Percentiles rank a stretch among this genome's conserved stretches.
Conservation (phyloP, 2,888 invertebrate species). For the Acronicta alni region DNA sequence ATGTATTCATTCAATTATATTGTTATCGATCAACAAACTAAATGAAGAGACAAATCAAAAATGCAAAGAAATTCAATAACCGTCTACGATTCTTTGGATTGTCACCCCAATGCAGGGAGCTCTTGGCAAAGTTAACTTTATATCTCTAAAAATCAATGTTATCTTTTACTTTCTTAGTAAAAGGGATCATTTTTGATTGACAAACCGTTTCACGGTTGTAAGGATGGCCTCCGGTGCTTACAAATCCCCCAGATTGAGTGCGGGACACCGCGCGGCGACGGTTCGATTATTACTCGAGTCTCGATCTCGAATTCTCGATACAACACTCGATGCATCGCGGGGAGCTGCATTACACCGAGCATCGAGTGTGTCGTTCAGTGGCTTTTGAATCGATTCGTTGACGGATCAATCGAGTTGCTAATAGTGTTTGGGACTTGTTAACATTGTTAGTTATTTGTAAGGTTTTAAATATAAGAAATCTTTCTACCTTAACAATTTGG, state of each 20-base stretch:
- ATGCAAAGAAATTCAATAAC: constrained; percentile 87
- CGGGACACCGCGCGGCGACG: constrained; percentile 77
- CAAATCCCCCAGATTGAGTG: constrained; percentile 84
- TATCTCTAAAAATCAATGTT: constrained; percentile 7
- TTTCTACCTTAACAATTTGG: constrained; percentile 9
- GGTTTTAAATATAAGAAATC: constrained; percentile 15
- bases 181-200: constrained; percentile 64
- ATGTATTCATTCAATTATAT: constrained; percentile 55
- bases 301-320: constrained; percentile 83
- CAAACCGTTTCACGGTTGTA: constrained; percentile 41
- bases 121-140: constrained; percentile 54
- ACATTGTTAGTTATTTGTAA: constrained; percentile 32
- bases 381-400: constrained; percentile 72
- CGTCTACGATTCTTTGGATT: constrained; percentile 81
- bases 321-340: constrained; percentile 83
- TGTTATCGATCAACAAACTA: constrained; percentile 70
- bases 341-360: constrained; percentile 76
- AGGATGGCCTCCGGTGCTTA: constrained; percentile 63
- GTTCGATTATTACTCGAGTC: constrained; percentile 84
- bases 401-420: constrained; percentile 63
- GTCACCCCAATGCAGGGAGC: constrained; percentile 80
- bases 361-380: constrained; percentile 61
- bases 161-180: constrained; percentile 39
- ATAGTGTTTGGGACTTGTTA: constrained; percentile 45
- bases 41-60: constrained; percentile 82